phyloP scores from a whole-genome alignment of 2,888 invertebrate genomes.

The Drosophila affinis region DNA sequence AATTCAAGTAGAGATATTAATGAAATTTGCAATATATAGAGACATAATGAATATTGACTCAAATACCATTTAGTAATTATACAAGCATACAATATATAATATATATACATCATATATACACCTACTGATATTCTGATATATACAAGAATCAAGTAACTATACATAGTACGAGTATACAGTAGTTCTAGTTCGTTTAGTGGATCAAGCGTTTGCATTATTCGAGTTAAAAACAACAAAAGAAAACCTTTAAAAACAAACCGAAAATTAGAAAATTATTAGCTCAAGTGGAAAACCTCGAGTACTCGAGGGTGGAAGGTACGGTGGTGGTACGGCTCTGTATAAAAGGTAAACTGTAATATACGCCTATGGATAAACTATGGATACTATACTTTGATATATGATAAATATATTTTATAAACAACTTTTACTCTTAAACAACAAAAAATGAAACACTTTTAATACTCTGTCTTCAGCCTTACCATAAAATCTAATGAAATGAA shows the following conservation, averaged over 20 bases:
- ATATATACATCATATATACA: conserved; percentile 31
- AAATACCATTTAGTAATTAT: conserved; percentile 69
- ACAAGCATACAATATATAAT: conserved; percentile 41
- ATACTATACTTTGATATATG: conserved; percentile 71
- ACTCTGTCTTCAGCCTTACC: conserved; percentile 76
- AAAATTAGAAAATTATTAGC: conserved; percentile 45
- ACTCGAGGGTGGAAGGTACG: conserved; percentile 11
- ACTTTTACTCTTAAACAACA: conserved; percentile 72
- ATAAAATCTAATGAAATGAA: conserved; percentile 33
- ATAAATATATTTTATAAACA: conserved; percentile 74
- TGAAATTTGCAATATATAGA: conserved; percentile 60
- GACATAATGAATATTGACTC: conserved; percentile 57
- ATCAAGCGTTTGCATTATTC: conserved; percentile 72
- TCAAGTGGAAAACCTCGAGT: conserved; percentile 42
- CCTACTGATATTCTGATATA: conserved; percentile 23
- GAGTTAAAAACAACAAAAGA: conserved; percentile 41
- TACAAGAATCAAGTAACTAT: conserved; percentile 39
- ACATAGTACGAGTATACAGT: conserved; percentile 38
- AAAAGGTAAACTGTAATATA: conserved; percentile 65
- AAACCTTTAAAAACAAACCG: conserved; percentile 4
- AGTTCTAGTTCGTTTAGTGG: conserved; percentile 66
- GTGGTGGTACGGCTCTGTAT: conserved; percentile 50
- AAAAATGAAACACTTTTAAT: conserved; percentile 57
- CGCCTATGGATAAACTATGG: conserved; percentile 49
- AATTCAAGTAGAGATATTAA: conserved; percentile 45